phyloP scores from a whole-genome alignment of 2,797 vertebrate genomes.

The Thaleichthys pacificus region DNA sequence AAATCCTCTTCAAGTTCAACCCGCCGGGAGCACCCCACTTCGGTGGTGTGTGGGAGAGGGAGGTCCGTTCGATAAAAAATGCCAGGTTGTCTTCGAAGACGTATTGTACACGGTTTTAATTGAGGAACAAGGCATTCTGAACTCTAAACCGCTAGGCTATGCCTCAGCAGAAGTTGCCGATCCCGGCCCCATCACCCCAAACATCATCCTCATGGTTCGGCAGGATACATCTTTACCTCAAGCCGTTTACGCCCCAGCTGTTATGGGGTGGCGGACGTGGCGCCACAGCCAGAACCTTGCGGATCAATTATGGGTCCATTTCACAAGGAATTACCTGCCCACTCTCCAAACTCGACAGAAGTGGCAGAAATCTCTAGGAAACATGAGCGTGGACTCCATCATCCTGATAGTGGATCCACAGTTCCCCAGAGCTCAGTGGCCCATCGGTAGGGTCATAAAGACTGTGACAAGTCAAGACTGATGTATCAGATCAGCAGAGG shows the following conservation, averaged over 20 bases:
- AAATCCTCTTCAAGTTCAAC: constrained; percentile 17
- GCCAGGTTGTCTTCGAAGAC: not conserved
- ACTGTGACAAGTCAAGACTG: not conserved
- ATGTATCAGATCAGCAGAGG: constrained; percentile 3
- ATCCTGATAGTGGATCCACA: constrained; percentile 5
- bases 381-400: too few species aligned
- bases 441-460: not conserved
- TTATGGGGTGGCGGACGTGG: too few species aligned
- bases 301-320: constrained; percentile 20
- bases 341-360: not conserved
- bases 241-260: too few species aligned
- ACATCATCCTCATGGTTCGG: constrained; percentile 18
- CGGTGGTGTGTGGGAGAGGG: constrained; percentile 17
- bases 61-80: constrained; percentile 1
- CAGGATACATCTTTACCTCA: too few species aligned
- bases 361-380: too few species aligned
- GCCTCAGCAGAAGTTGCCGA: constrained; percentile 13
- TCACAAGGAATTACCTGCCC: constrained; percentile 1
- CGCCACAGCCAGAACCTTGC: not conserved
- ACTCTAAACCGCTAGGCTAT: constrained; percentile 20
- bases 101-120: constrained; percentile 8
- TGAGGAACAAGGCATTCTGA: constrained; percentile 19
- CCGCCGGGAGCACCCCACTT: not conserved
- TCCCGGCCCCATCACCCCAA: constrained; percentile 19
- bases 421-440: not conserved